phyloP scores from a whole-genome alignment of 2,113 vertebrate genomes.

The Tricholaema leucomelas region DNA sequence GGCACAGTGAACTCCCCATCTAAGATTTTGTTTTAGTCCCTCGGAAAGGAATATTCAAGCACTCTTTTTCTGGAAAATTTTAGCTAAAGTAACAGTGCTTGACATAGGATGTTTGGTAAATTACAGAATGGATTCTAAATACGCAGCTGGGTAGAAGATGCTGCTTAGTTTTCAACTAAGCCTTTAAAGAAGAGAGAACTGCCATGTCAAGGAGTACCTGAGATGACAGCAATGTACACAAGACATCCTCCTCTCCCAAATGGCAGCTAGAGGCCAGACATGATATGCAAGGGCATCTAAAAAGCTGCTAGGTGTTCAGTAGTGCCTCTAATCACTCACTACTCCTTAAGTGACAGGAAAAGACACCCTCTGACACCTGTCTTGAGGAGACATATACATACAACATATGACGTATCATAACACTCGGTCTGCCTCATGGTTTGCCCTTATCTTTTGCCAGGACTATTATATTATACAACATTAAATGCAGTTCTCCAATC shows the following conservation, averaged over 20 bases:
- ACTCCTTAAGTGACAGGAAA: not conserved
- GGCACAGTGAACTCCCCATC: not conserved
- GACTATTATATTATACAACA: not conserved
- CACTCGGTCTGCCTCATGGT: not conserved
- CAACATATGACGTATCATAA: not conserved
- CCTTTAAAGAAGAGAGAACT: not conserved
- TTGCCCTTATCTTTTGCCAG: not conserved
- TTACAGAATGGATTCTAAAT: not conserved
- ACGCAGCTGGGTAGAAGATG: not conserved
- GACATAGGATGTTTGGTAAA: not conserved
- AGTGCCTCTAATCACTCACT: not conserved
- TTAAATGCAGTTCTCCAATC: not conserved
- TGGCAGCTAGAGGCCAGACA: not conserved
- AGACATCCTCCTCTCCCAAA: not conserved
- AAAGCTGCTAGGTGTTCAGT: not conserved
- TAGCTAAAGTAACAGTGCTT: not conserved
- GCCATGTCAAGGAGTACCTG: not conserved
- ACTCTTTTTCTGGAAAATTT: not conserved
- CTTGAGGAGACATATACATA: not conserved
- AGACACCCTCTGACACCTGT: not conserved
- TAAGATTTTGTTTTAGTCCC: not conserved
- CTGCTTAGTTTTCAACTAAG: not conserved
- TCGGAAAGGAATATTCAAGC: not conserved
- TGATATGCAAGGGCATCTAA: rapidly evolving
- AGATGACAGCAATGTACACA: not conserved